Percentiles rank a stretch among this genome's conserved stretches.
These are phyloP conservation scores for Paedocypris sp. DNA, from an alignment of 2,113 vertebrate genomes.

Conservation along the genomic window DNA sequence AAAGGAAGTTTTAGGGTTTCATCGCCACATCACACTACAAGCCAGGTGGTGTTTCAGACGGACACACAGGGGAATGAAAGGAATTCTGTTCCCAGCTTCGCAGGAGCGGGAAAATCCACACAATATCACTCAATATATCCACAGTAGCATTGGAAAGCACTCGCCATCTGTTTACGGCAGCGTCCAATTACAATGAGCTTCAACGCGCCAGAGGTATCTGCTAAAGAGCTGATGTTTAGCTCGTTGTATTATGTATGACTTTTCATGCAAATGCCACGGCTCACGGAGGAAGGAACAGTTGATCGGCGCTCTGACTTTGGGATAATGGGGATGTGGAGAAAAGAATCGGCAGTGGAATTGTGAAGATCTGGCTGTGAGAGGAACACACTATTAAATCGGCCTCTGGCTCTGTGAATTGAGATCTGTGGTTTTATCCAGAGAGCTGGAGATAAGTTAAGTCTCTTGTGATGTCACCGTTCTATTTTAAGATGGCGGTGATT, in stretches of 20 bases:
- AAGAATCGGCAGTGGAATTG: conserved; percentile 23
- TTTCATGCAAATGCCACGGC: conserved; percentile 44
- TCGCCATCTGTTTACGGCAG: conserved; percentile 40
- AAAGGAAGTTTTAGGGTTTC: no score
- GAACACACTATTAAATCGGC: no score
- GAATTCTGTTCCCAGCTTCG: not conserved
- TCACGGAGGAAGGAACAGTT: conserved; percentile 40
- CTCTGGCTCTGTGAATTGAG: no score
- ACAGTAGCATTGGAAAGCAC: conserved; percentile 19
- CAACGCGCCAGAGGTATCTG: conserved; percentile 42
- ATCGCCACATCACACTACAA: not conserved
- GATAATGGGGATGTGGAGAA: conserved; percentile 33
- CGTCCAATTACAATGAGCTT: conserved; percentile 25
- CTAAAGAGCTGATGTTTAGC: conserved; percentile 40
- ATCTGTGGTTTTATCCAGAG: conserved; percentile 10
- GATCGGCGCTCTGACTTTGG: conserved; percentile 44
- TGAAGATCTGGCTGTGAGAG: no score
- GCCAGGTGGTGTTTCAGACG: not conserved
- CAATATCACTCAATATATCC: not conserved
- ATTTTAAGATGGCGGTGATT: not conserved
- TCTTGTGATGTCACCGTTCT: not conserved
- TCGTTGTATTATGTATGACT: conserved; percentile 39
- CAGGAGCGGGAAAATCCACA: not conserved
- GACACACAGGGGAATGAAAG: conserved; percentile 8
- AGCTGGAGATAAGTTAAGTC: conserved; percentile 34